Base-by-base conservation (phyloP, 2,113 vertebrate genomes). In the Peromyscus maniculatus region DNA sequence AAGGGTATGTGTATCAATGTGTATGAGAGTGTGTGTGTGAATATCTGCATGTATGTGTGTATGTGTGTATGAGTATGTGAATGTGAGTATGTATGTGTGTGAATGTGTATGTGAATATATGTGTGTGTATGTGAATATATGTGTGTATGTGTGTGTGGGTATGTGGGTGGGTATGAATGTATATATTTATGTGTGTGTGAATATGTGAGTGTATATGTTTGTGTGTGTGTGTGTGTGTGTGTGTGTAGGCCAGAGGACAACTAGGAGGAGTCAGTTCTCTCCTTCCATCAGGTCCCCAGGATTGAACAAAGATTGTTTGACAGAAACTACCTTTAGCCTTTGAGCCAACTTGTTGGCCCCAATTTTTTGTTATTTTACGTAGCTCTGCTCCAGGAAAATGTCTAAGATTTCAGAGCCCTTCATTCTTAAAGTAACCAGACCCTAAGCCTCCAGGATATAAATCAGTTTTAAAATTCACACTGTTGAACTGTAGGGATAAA, bases 401-500 rank as follows among this genome's bases (percentile, higher is more conserved):
- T n/a, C 57, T 91, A 66, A 64, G 52, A 74, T 92, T 96, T 89
- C 72, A 26, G 94, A 82, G 24, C 16, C 5, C 13, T 95, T 96
- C 64, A 83, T 92, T 91, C 91, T 93, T 93, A 95, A 94, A 93
- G 91, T 95, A 95, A 96, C 95, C 43, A 94, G 21, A 7, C 89
- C 26, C 59, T 39, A 97, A 95, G 95, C 36, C 43, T 93, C 72
- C 69, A 66, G 33, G 89, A 67, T 87, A 96, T 28, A 94, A 97
- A 83, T 91, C 86, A 96, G 64, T 93, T 96, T 97, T 74, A 86
- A 89, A 95, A 93, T 93, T 89, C 82, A 95, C 80, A 74, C 46
- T 95, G 82, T 31, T 97, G 88, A 86, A 31, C 79, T 39, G 2
- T 59, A 39, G 24, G 67, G 62, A 94, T 89, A 72, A 95, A 95